Evolutionary conservation across 2,888 invertebrate species (phyloP).

Genomic region (Scotopteryx bipunctaria): DNA sequence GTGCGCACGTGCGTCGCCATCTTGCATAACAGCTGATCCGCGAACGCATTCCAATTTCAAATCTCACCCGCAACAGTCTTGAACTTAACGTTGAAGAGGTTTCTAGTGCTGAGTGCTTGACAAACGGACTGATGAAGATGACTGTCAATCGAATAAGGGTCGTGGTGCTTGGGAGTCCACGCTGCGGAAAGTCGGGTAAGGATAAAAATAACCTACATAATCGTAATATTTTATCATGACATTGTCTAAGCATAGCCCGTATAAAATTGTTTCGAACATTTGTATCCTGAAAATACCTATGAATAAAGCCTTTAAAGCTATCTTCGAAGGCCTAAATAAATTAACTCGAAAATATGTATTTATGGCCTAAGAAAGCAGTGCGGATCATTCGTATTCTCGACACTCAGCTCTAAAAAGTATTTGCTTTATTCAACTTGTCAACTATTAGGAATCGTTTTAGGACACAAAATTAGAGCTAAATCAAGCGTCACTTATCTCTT

Average conservation of each 20-base stretch:
- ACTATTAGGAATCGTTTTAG: neutral
- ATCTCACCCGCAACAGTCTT: conserved; percentile 29
- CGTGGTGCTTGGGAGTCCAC: conserved; percentile 89
- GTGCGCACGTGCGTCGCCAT: conserved; percentile 75
- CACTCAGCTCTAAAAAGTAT: too few species aligned
- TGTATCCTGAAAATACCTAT: too few species aligned
- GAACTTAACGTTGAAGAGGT: conserved; percentile 48
- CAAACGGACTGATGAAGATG: conserved; percentile 84
- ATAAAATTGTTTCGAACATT: too few species aligned
- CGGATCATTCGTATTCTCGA: too few species aligned
- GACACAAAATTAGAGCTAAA: neutral
- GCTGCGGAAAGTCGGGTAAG: conserved; percentile 91
- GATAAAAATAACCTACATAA: conserved; percentile 23
- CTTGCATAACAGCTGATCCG: conserved; percentile 66
- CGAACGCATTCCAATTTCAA: conserved; percentile 49
- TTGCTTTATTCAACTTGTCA: too few species aligned
- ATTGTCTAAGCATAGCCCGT: too few species aligned
- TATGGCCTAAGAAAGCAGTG: too few species aligned
- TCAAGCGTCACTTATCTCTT: neutral
- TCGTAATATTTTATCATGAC: too few species aligned
- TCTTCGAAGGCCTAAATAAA: too few species aligned
- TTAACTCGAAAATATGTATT: too few species aligned
- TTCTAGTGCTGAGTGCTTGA: conserved; percentile 33
- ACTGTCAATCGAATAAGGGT: conserved; percentile 91
- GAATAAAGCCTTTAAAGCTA: too few species aligned